Base-by-base conservation (phyloP, 1,140 invertebrate species). In the Dendrolimus kikuchii region DNA sequence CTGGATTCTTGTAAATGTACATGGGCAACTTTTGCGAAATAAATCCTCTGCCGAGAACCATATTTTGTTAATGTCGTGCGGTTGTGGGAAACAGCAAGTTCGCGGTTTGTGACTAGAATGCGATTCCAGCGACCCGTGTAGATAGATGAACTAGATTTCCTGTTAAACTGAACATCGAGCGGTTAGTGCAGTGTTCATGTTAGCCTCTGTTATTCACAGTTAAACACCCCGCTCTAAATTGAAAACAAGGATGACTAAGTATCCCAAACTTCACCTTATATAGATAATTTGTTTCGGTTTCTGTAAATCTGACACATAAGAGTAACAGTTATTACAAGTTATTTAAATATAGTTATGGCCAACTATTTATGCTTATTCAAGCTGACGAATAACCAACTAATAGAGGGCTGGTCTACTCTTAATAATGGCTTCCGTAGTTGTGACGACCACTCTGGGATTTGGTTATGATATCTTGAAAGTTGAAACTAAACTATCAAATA, bases 101-200 rank as follows among this genome's bases (percentile, higher is more conserved):
- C 67, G 65, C 65, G 66, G 66, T 70, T 49, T 48, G 57, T 62
- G 67, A 57, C 68, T 68, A 62, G 60, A 66, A 65, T 70, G 61
- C 64, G 52, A 61, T 59, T 62, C 59, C 68, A 71, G 61, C 75
- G 70, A 78, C 63, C 75, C 68, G 66, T 78, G 60, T 56, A 74
- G 64, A 74, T 56, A 74, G 64, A 74, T 73, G 74, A 68, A 73
- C 74, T 68, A 71, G 66, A 78, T 73, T 80, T 77, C 74, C 74
- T 68, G 63, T 62, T 72, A 60, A 59, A 60, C 55, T 57, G 53
- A 51, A 47, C 49, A 66, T 59, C 56, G 49, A 59, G 42, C 55
- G 53, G 48, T 49, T 58, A 41, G 51, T 59, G 53, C 53, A 50
- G 54, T 62, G 50, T 55, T 54, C 59, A 46, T 48, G 46, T 40